Base-by-base conservation (phyloP, 2,888 invertebrate species). In the Agrochola litura region DNA sequence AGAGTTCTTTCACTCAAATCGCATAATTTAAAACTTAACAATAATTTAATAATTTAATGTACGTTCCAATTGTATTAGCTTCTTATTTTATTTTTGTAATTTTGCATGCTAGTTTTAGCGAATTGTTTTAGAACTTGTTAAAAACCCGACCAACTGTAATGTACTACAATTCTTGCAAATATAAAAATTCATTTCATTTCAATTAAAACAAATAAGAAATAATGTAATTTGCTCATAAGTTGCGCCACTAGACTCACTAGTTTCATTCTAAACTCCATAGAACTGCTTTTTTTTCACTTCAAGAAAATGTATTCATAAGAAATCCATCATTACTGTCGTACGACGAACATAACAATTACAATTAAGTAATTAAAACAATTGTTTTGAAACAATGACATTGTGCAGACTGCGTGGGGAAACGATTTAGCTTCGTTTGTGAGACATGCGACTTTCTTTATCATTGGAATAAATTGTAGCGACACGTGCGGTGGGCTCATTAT, bases 401-500 rank as follows among this genome's bases (percentile, higher is more conserved):
- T 56, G 8, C 14, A 10, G n/a, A 63, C 16, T 16, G 68, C 77
- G 86, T 66, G 65, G 78, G 16, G 61, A 72, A 63, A 54, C 41
- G 14, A 77, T 83, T 83, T 73, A 83, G 16, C 78, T 60, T 77
- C 65, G 6, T 83, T 70, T 69, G 60, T 3, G 30, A 19, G 78
- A 86, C 83, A 73, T 49, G 83, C 77, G 61, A 83, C 69, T 49
- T 58, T 25, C 30, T 52, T 52, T 19, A 19, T 54, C n/a, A 86
- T 64, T 83, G 78, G n/a, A 41, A 83, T 70, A 77, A 56, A 70
- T 83, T n/a, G 72, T 63, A 8, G 60, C 2, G 1, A 70, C 86
- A 73, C 86, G 83, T 83, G 83, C 82, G 41, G 16, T 19, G 9
- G 4, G 0, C 0, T 16, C 25, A 25, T 85, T 75, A 58, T 41